Conservation (phyloP, 1,140 invertebrate species). For the Drosophila pachea region DNA sequence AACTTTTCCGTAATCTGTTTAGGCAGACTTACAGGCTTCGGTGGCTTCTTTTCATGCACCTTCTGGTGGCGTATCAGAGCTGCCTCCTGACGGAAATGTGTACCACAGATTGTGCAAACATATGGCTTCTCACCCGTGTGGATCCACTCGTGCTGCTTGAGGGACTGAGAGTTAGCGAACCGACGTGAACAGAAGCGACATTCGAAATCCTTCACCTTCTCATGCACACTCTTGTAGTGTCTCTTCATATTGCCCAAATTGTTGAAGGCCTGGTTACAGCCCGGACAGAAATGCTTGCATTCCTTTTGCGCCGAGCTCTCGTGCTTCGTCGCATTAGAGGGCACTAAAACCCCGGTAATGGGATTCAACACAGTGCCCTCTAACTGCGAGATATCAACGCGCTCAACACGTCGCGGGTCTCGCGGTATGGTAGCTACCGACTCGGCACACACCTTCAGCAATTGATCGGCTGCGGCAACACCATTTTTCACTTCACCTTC, state of each 20-base stretch:
- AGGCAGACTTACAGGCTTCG: conserved; percentile 41
- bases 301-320: conserved; percentile 66
- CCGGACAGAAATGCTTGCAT: conserved; percentile 68
- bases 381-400: conserved; percentile 65
- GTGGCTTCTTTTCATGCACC: conserved; percentile 59
- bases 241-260: conserved; percentile 73
- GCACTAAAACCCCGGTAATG: conserved; percentile 54
- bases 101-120: conserved; percentile 63
- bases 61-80: conserved; percentile 75
- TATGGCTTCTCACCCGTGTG: conserved; percentile 79
- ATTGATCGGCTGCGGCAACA: conserved; percentile 50
- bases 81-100: conserved; percentile 69
- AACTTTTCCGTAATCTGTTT: conserved; percentile 57
- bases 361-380: conserved; percentile 73
- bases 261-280: conserved; percentile 70
- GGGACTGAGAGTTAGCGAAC: conserved; percentile 74
- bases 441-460: conserved; percentile 68
- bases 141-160: conserved; percentile 78
- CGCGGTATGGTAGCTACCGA: conserved; percentile 70
- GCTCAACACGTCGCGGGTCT: conserved; percentile 68
- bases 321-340: conserved; percentile 27
- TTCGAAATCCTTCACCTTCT: conserved; percentile 75
- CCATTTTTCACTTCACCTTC: conserved; percentile 1
- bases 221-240: conserved; percentile 74
- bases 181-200: conserved; percentile 71